phyloP scores from a whole-genome alignment of 1,140 invertebrate species.

The Penaeus vannamei region DNA sequence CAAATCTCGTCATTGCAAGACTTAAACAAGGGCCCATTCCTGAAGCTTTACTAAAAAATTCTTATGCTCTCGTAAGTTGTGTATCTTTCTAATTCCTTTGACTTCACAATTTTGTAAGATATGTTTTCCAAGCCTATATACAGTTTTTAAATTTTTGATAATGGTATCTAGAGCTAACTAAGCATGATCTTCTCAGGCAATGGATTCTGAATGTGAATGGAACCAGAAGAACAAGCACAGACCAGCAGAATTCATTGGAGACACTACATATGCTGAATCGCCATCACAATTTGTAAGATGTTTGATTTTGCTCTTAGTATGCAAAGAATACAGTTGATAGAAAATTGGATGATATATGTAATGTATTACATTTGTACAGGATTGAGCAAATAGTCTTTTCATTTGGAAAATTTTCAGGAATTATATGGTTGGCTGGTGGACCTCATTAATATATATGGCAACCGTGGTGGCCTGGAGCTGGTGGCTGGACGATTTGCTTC shows the following conservation, averaged over 20 bases:
- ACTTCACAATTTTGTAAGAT: neutral
- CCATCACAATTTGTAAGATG: constrained; percentile 58
- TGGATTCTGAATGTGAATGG: constrained; percentile 74
- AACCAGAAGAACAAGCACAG: constrained; percentile 73
- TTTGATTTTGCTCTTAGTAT: neutral
- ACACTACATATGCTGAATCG: constrained; percentile 59
- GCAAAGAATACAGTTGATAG: too few relatives aligned
- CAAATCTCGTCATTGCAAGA: constrained; percentile 73
- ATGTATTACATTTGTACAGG: neutral
- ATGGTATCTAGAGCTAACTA: neutral
- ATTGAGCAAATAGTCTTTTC: neutral
- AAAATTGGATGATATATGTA: neutral
- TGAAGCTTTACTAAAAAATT: constrained; percentile 56
- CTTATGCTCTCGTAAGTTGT: constrained; percentile 71
- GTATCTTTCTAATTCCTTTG: neutral
- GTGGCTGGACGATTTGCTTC: constrained; percentile 70
- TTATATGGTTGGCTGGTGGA: constrained; percentile 75
- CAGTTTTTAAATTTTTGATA: neutral
- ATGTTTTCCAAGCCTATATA: neutral
- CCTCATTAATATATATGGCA: constrained; percentile 75
- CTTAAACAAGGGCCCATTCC: constrained; percentile 72
- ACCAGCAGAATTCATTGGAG: constrained; percentile 50
- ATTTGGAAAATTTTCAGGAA: constrained; percentile 67
- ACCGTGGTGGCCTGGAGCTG: constrained; percentile 73
- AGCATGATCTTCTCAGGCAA: constrained; percentile 70